Base-by-base conservation (phyloP, 2,113 vertebrate species). In the Odobenus rosmarus region DNA sequence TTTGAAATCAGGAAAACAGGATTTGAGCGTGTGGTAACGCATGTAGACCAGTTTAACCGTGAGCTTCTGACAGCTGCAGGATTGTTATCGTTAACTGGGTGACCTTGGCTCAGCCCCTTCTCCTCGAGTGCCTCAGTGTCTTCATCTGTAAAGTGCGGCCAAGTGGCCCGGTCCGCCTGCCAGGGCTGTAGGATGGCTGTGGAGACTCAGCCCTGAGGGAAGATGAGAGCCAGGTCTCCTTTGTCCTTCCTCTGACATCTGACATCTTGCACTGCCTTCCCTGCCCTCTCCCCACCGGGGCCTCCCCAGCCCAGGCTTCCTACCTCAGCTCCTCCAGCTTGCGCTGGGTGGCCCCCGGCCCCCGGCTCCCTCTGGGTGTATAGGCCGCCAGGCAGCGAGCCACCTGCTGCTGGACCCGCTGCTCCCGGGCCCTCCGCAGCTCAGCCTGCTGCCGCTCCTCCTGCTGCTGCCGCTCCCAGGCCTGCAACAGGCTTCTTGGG, bases 241-340 rank as follows among this genome's bases (percentile, higher is more conserved):
- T 1, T 16, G 62, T 36, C 69, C 42, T 55, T 10, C 21, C 18
- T 19, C 69, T 42, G 71, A 13, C 9, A 3, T 15, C 72, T 46
- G 72, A 74, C 39, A 7, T 19, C 76, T 36, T 18, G 31, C 89
- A 5, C 4, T 0, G 12, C 49, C 57, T 49, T 46, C 55, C 46
- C 24, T 39, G 57, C 7, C 42, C 7, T 51, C n/a, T 61, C n/a
- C 36, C 55, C 33, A 1, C 53, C 39, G 18, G 31, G 18, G 5
- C 67, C 71, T 26, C 19, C 2, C 0, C 4, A 46, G 36, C 57
- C n/a, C 2, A 0, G 4, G 23, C 74, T 51, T 51, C 93, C 92
- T 97, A 98, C 98, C 98, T 98, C 93, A 98, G 96, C 61, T 98
- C 98, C 77, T 98, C 97, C 67, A 97, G 95, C 92, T 96, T 98